Percentiles rank a stretch among this genome's conserved stretches.
phyloP scores from a whole-genome alignment of 1,140 invertebrate genomes.

The Pseudomyrmex dendroicus region DNA sequence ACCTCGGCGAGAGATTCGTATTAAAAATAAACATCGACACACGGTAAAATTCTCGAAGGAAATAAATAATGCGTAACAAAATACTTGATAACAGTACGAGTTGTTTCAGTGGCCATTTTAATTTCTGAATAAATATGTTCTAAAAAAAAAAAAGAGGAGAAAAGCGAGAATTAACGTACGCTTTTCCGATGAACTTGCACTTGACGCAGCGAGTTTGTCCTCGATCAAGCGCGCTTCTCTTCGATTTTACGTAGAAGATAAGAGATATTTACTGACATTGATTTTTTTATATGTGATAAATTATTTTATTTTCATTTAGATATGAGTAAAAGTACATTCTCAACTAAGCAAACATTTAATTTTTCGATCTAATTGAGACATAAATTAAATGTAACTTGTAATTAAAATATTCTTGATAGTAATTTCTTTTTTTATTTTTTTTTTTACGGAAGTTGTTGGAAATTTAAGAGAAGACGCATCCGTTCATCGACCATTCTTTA shows the following conservation, averaged over 20 bases:
- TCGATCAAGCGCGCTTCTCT: conserved; percentile 4
- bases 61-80: neutral
- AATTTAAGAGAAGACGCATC: too few species aligned
- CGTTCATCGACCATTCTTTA: conserved; percentile 2
- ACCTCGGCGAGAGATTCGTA: neutral
- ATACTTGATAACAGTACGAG: neutral
- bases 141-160: conserved; percentile 14
- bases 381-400: too few species aligned
- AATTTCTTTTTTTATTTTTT: neutral
- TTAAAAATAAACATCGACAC: conserved; percentile 22
- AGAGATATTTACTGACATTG: neutral
- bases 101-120: neutral
- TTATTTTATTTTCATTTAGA: too few species aligned
- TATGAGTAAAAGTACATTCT: too few species aligned
- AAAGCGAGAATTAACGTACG: conserved; percentile 17
- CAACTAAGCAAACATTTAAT: too few species aligned
- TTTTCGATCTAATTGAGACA: neutral
- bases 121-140: conserved; percentile 50
- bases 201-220: conserved; percentile 17
- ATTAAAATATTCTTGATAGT: too few species aligned
- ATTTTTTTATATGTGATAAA: too few species aligned
- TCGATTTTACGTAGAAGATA: neutral
- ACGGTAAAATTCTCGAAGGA: neutral
- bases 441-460: too few species aligned
- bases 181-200: conserved; percentile 50